phyloP scores from a whole-genome alignment of 2,113 vertebrate species.

The Microcebus lehilahytsara region DNA sequence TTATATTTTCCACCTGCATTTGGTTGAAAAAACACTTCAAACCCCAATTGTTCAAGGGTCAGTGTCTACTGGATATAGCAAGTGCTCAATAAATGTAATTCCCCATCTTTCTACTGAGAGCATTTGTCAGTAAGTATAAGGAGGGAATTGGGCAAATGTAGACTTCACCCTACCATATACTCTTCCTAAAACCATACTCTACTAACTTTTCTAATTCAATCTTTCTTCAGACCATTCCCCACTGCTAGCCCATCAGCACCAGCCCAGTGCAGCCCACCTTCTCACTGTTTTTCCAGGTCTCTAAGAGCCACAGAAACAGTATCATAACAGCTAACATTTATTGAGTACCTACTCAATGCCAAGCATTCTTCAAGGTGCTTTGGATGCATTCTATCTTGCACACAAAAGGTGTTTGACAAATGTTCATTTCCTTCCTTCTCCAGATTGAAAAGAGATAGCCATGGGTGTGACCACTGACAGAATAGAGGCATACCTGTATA shows the following conservation, averaged over 20 bases:
- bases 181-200: not conserved
- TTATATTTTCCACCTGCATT: not conserved
- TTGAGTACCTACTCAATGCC: not conserved
- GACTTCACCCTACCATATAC: not conserved
- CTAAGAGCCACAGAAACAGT: not conserved
- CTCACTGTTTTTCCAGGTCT: not conserved
- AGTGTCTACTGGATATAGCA: not conserved
- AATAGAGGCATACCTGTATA: not conserved
- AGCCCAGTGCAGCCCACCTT: not conserved
- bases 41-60: not conserved
- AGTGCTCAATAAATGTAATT: not conserved
- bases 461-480: not conserved
- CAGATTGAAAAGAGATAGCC: not conserved
- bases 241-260: not conserved
- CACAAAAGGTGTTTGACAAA: not conserved
- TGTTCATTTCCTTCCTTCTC: conserved; percentile 8
- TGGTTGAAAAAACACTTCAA: not conserved
- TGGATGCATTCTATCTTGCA: not conserved
- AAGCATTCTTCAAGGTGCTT: not conserved
- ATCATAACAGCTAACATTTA: not conserved
- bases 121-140: not conserved
- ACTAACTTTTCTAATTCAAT: conserved; percentile 13
- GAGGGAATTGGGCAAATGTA: not conserved
- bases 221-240: not conserved
- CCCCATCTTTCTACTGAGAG: not conserved